Conservation (phyloP, 92 coral and sea anemone genomes). For the Scolanthus callimorphus region DNA sequence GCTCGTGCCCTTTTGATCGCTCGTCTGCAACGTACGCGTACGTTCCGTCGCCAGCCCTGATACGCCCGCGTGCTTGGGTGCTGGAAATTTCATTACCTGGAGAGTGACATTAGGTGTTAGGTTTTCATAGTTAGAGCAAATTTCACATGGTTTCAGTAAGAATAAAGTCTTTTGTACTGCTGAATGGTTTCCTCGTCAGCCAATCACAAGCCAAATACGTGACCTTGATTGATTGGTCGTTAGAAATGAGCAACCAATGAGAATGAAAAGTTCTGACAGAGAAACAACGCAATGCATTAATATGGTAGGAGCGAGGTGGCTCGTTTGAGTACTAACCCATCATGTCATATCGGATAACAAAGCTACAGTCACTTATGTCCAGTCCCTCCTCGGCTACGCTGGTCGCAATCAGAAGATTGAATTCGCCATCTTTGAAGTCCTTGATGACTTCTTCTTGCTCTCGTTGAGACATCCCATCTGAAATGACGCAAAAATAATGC, state of each 20-base stretch:
- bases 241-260: too few species aligned
- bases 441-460: slow-evolving; percentile 76
- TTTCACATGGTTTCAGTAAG: too few species aligned
- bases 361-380: slow-evolving; percentile 82
- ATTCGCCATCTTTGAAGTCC: slow-evolving; percentile 64
- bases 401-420: slow-evolving; percentile 83
- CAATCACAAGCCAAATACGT: too few species aligned
- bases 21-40: slow-evolving; percentile 23
- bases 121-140: too few species aligned
- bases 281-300: too few species aligned
- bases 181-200: too few species aligned
- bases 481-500: too few species aligned
- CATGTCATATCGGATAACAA: slow-evolving; percentile 88
- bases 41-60: slow-evolving; percentile 31
- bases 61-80: slow-evolving; percentile 61
- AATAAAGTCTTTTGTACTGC: too few species aligned
- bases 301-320: too few species aligned
- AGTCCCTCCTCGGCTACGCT: slow-evolving; percentile 93
- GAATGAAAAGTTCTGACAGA: too few species aligned
- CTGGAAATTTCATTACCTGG: slow-evolving; percentile 47
- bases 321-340: slow-evolving; percentile 61
- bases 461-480: slow-evolving; percentile 76
- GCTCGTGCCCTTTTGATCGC: slow-evolving; percentile 28
- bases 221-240: too few species aligned
- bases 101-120: slow-evolving; percentile 1